Evolutionary conservation across 2,113 vertebrate species (phyloP).

Genomic region (Seriola rivoliana): DNA sequence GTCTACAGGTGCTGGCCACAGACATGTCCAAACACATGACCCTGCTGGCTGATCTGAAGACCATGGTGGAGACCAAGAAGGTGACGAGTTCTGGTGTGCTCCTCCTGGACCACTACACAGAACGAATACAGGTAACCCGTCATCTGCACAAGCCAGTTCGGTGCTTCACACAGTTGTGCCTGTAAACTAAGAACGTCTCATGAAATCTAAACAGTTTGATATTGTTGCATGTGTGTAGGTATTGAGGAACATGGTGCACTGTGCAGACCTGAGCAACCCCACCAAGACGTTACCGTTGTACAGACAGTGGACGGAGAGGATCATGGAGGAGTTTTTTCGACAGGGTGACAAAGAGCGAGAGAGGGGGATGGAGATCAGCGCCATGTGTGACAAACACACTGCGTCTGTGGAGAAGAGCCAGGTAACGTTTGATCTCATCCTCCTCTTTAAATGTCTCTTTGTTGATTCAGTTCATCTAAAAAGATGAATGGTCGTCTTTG

Average conservation of each 20-base stretch:
- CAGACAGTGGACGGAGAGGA: slow-evolving; percentile 90
- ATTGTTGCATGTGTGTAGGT: slow-evolving; percentile 81
- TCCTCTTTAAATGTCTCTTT: not conserved
- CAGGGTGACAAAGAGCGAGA: slow-evolving; percentile 91
- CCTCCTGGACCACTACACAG: slow-evolving; percentile 91
- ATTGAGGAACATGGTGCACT: slow-evolving; percentile 93
- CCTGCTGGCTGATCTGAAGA: slow-evolving; percentile 91
- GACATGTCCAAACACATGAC: slow-evolving; percentile 98
- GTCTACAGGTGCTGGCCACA: slow-evolving; percentile 89
- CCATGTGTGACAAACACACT: slow-evolving; percentile 93
- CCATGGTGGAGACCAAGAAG: slow-evolving; percentile 97
- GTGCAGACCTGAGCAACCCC: slow-evolving; percentile 93
- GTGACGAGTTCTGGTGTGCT: slow-evolving; percentile 92
- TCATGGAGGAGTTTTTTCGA: slow-evolving; percentile 92
- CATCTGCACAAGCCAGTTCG: not conserved
- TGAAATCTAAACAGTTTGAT: not conserved
- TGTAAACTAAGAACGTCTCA: not conserved
- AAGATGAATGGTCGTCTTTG: not conserved
- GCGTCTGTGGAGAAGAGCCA: slow-evolving; percentile 93
- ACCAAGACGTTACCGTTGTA: slow-evolving; percentile 89
- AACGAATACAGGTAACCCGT: slow-evolving; percentile 88
- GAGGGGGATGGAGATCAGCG: slow-evolving; percentile 92
- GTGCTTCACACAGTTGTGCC: not conserved
- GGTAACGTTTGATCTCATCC: slow-evolving; percentile 68
- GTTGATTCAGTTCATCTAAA: not conserved